These are phyloP conservation scores for Phoebastria nigripes DNA, from an alignment of 2,797 vertebrate species.

Conservation along the genomic window DNA sequence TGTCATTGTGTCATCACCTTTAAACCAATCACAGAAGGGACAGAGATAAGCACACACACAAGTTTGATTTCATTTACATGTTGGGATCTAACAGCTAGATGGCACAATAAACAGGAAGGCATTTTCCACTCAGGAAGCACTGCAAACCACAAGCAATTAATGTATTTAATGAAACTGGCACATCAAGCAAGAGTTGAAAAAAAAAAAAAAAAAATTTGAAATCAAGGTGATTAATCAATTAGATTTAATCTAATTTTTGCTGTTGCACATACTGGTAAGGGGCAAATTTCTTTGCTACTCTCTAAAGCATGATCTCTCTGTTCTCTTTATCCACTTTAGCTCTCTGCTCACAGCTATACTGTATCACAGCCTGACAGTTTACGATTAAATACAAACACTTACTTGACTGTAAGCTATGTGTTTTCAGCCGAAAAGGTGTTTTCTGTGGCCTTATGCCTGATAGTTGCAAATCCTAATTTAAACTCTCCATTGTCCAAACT, in stretches of 20 bases:
- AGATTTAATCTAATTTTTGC: background rate
- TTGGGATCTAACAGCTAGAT: background rate
- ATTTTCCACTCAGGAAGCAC: background rate
- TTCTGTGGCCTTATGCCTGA: background rate
- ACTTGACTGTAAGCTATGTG: background rate
- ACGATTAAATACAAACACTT: background rate
- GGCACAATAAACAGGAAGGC: background rate
- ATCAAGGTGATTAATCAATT: background rate
- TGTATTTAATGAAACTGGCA: background rate
- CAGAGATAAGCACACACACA: background rate
- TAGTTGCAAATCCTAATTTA: background rate
- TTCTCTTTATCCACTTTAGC: background rate
- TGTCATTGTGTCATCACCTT: slow-evolving; percentile 97
- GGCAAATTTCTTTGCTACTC: background rate
- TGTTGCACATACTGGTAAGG: background rate
- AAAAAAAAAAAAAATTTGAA: background rate
- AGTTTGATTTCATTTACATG: background rate
- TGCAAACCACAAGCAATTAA: slow-evolving; percentile 16
- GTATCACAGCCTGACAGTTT: background rate
- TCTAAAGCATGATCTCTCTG: background rate
- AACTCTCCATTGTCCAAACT: background rate
- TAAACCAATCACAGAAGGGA: background rate
- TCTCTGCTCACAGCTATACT: background rate
- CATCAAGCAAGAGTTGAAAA: background rate
- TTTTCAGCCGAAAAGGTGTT: background rate